Conservation (phyloP, 1,140 invertebrate species). For the Cepaea nemoralis region DNA sequence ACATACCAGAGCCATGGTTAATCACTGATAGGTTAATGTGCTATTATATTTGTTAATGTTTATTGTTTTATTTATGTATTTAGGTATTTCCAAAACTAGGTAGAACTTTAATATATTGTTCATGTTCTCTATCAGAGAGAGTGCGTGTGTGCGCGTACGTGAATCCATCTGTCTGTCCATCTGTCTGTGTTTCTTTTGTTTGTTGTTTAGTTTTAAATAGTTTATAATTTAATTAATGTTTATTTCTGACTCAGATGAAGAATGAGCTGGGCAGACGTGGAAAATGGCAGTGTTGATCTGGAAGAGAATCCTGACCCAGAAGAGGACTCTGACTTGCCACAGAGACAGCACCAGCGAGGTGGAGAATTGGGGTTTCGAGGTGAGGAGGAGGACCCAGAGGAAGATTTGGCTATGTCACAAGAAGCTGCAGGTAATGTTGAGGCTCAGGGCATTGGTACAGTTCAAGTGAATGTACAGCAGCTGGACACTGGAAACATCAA, state of each 20-base stretch:
- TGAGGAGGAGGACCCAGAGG: constrained; percentile 31
- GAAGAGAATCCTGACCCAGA: constrained; percentile 56
- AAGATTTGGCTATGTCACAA: constrained; percentile 21
- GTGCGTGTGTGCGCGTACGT: too few relatives aligned
- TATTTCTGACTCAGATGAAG: constrained; percentile 19
- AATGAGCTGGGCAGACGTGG: constrained; percentile 43
- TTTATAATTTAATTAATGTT: neutral
- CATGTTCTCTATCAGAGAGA: too few relatives aligned
- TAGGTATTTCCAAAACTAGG: too few relatives aligned
- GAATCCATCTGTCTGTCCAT: too few relatives aligned
- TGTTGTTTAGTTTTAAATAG: neutral
- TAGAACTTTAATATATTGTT: too few relatives aligned
- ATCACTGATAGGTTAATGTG: too few relatives aligned
- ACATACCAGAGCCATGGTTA: too few relatives aligned
- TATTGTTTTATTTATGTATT: too few relatives aligned
- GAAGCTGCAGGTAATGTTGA: neutral
- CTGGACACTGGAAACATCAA: neutral
- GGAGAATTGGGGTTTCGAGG: neutral
- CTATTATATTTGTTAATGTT: too few relatives aligned
- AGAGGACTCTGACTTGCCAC: constrained; percentile 43
- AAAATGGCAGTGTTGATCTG: constrained; percentile 43
- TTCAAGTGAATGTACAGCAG: constrained; percentile 4
- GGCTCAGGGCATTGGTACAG: neutral
- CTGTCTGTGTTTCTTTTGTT: too few relatives aligned
- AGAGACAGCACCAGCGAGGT: neutral